Percentiles rank a stretch among this genome's conserved stretches.
Conservation (phyloP, 1,140 invertebrate species). For the Euwallacea fornicatus region DNA sequence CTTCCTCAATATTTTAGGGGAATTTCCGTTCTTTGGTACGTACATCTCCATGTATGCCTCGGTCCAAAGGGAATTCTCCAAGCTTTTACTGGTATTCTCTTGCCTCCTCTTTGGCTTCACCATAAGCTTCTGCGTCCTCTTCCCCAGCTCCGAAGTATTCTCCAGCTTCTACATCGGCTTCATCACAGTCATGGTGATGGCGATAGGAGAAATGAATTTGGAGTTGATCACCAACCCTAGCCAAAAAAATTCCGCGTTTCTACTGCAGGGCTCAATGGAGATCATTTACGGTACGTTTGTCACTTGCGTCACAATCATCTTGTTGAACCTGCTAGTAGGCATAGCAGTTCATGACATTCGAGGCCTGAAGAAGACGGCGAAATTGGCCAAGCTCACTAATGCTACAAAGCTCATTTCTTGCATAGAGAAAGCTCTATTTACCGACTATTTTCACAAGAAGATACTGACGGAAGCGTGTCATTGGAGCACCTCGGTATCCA, state of each 20-base stretch:
- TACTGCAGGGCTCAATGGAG: conserved; percentile 29
- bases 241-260: conserved; percentile 55
- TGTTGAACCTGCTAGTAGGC: conserved; percentile 38
- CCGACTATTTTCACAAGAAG: conserved; percentile 24
- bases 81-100: conserved; percentile 77
- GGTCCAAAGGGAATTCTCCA: conserved; percentile 80
- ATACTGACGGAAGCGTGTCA: conserved; percentile 46
- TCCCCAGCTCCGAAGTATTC: conserved; percentile 75
- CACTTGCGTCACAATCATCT: conserved; percentile 31
- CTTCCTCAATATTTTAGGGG: conserved; percentile 82
- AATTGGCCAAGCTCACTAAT: conserved; percentile 33
- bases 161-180: conserved; percentile 75
- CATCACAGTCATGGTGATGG: conserved; percentile 83
- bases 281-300: conserved; percentile 33
- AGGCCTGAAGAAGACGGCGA: conserved; percentile 35
- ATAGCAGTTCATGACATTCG: conserved; percentile 41
- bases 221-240: conserved; percentile 66
- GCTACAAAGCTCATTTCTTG: conserved; percentile 32
- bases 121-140: conserved; percentile 82
- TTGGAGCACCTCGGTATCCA: conserved; percentile 61
- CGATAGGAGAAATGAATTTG: conserved; percentile 81
- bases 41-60: conserved; percentile 86
- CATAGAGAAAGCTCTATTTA: conserved; percentile 31
- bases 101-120: conserved; percentile 82
- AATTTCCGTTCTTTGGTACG: conserved; percentile 79